Base-by-base conservation (phyloP, 2,113 vertebrate species). In the Perccottus glenii region DNA sequence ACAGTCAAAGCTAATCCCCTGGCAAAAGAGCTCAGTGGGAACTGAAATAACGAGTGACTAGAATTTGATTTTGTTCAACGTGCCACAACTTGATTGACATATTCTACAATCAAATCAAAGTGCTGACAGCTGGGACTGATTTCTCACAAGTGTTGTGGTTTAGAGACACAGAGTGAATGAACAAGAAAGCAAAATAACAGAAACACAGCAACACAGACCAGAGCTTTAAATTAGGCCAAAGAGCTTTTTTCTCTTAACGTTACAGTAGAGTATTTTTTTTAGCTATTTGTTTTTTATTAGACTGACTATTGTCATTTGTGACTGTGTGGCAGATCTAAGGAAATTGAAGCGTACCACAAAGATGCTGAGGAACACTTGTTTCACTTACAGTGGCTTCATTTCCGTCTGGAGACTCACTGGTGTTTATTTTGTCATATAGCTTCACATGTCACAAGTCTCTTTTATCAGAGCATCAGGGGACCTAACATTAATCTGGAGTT, bases 21-120 rank as follows among this genome's bases (percentile, higher is more conserved):
- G 0, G 60, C 77, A 73, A 55, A 64, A 81, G 68, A 71, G 42
- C 76, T 69, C 53, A 10, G 73, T 60, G 68, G 73, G 71, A 72
- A 77, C 77, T 60, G 45, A 82, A 85, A 80, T 82, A 87, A 86
- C 68, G 70, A 90, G 66, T 82, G 82, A 88, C 76, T 61, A 75
- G 75, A 84, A 84, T 85, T 75, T 46, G 73, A 86, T 84, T 89
- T 86, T 84, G 77, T 15, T 10, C 77, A 85, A 85, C 60, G 68
- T 77, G 78, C 68, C 67, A 73, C 0, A 12, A 53, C 79, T 75
- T 90, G 87, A 91, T 88, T 89, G 88, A 85, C 90, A 87, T 67
- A 61, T 89, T 89, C 75, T 73, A 70, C 79, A 77, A 91, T 90
- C 86, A 90, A 86, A 89, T 91, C 84, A 88, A 89, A 91, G 88